A percentile compares a stretch with the other conserved stretches of the same genome.
Conservation (phyloP, 1,140 invertebrate genomes). For the Diploscapter pachys region DNA sequence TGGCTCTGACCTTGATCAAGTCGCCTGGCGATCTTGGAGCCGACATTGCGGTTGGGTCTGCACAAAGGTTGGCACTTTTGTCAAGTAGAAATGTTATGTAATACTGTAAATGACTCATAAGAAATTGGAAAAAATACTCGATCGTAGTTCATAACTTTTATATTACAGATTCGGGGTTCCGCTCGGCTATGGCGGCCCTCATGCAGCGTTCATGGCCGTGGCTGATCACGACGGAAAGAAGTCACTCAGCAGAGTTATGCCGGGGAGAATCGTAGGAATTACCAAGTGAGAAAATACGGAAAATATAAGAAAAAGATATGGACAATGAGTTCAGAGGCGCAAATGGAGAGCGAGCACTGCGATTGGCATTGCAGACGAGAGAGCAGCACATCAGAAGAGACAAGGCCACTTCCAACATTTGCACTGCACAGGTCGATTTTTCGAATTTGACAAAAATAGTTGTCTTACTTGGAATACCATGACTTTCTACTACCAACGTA, state of each 20-base stretch:
- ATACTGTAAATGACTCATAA: no score
- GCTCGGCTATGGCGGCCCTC: conserved; percentile 79
- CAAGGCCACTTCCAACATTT: conserved; percentile 98
- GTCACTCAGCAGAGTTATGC: conserved; percentile 82
- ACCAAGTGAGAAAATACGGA: conserved; percentile 63
- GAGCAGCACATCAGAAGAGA: conserved; percentile 97
- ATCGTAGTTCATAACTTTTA: no score
- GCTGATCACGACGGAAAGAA: conserved; percentile 64
- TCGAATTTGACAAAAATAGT: no score
- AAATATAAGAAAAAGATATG: background rate
- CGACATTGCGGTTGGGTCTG: conserved; percentile 90
- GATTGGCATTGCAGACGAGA: conserved; percentile 89
- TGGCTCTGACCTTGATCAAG: conserved; percentile 47
- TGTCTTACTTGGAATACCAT: no score
- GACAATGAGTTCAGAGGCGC: conserved; percentile 70
- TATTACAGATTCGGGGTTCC: conserved; percentile 73
- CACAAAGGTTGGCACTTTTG: conserved; percentile 68
- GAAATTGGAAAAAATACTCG: no score
- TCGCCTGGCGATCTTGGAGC: conserved; percentile 87
- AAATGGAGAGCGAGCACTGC: conserved; percentile 80
- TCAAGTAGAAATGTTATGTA: background rate
- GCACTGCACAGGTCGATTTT: conserved; percentile 77
- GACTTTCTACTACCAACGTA: no score
- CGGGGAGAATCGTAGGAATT: conserved; percentile 94
- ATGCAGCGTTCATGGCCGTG: conserved; percentile 81